These are phyloP conservation scores for Cyclophora punctaria DNA, from an alignment of 2,888 invertebrate genomes.

Conservation along the genomic window DNA sequence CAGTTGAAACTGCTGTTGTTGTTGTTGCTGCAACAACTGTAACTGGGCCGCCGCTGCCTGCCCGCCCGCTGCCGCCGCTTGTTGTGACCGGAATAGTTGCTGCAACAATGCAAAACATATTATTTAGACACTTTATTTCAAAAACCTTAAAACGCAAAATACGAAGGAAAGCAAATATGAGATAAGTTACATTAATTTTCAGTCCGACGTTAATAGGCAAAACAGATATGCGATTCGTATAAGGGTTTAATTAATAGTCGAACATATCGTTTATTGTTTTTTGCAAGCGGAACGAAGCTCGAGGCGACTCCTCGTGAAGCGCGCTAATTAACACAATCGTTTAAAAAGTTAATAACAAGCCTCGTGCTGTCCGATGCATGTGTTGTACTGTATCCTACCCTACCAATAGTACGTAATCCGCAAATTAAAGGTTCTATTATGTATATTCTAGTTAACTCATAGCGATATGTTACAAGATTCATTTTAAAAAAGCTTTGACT, in stretches of 20 bases:
- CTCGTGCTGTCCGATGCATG: conserved; percentile 55
- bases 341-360: conserved; percentile 69
- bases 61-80: conserved; percentile 79
- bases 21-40: conserved; percentile 83
- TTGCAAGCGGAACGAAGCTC: conserved; percentile 37
- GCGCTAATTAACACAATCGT: conserved; percentile 70
- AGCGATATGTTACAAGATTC: background rate
- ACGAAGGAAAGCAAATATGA: background rate
- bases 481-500: background rate
- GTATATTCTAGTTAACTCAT: no score
- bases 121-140: background rate
- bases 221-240: conserved; percentile 25
- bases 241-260: conserved; percentile 52
- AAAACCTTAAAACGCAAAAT: background rate
- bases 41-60: conserved; percentile 80
- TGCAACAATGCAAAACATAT: conserved; percentile 63
- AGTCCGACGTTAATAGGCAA: conserved; percentile 15
- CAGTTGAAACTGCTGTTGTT: conserved; percentile 84
- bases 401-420: conserved; percentile 16
- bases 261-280: conserved; percentile 55
- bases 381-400: conserved; percentile 27
- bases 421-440: conserved; percentile 11
- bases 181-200: background rate
- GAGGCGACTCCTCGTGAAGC: conserved; percentile 45
- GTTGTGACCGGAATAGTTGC: conserved; percentile 94